Base-by-base conservation (phyloP, 1,140 invertebrate genomes). In the Trinorchestia longiramus region DNA sequence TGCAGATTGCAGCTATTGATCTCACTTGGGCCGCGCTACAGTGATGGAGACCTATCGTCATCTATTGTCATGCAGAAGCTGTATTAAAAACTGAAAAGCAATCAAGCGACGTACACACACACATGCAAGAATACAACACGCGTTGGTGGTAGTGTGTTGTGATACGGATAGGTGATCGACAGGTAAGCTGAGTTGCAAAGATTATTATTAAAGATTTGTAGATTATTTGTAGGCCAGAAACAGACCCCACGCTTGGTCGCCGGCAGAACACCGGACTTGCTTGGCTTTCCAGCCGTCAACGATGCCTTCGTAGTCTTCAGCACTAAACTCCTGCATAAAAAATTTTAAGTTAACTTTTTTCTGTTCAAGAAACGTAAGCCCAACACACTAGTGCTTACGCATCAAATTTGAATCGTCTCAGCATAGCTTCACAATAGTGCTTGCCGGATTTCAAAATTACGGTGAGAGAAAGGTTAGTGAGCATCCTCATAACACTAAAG, bases 241-340 rank as follows among this genome's bases (percentile, higher is more conserved):
- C 11, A 97, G 97, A 19, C 98, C 98, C 98, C 98, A 98, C 94
- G 97, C 97, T 97, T 98, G 98, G 97, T 98, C 97, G 23, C 98
- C 97, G 42, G 97, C 97, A 44, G 87, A 96, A 94, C 97, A 97
- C 87, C 98, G 97, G 41, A 97, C 96, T n/a, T 98, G 92, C 96
- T 98, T 98, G 23, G 97, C 97, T 95, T 97, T 97, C 98, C 98
- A 98, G 36, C 98, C 98, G 57, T 97, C 97, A 28, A 98, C 97
- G 95, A 98, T 97, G 94, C 97, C 97, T 36, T 97, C 96, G 96
- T 97, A 98, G 96, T 98, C 98, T 87, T 97, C 97, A 92, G 97
- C 97, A 11, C 97, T 96, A 95, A 97, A 98, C 95, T 97, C 97
- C 97, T 97, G 43, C 8, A 1, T 36, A 36, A 77, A 77, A 77